Evolutionary conservation across 2,888 invertebrate species (phyloP), one percentile per base, ranked within the genome.

Genomic region (Calliphora vomitoria): DNA sequence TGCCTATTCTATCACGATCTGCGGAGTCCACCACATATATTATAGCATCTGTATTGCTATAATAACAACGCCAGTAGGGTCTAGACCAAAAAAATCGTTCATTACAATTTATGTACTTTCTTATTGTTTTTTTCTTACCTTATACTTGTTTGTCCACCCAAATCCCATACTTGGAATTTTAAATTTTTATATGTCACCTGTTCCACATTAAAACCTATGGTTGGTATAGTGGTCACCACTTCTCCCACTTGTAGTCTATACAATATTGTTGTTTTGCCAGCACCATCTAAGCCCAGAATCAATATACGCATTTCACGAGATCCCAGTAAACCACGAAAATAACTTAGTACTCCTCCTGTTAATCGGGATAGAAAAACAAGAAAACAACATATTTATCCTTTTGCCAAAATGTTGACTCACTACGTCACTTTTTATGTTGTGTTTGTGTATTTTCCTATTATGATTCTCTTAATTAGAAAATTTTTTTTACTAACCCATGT

Each of bases 51-150:
- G 99, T 99, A 94, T 99, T 99, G 90, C 99, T 98, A 94, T 99
- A 99, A 94, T 99, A 99, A 95, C 99, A 99, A 94, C 99, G 96
- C 99, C 99, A 99, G 94, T 99, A 99, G 0, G 99, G 99, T 95
- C 99, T 98, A 11, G 20, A 55, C 3, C 4, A 74, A 31, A 76
- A 50, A 64, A 3, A 11, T n/a, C 18, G 25, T 13, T 5, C 6
- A 55, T 44, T 44, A 53, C 8, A 13, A 13, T 62, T 38, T 4
- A 1, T 44, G 11, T 4, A 15, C n/a, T 68, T 11, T 4, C 6
- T 53, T 47, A 90, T 18, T 11, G 75, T 10, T 10, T 3, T 11
- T 47, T 76, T 41, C 92, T 93, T 94, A 98, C 98, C 98, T 96
- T 94, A 99, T 99, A 95, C 99, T 99, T 88, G 99, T 99, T 94